phyloP scores from a whole-genome alignment of 1,140 invertebrate species.

The Aricia agestis region DNA sequence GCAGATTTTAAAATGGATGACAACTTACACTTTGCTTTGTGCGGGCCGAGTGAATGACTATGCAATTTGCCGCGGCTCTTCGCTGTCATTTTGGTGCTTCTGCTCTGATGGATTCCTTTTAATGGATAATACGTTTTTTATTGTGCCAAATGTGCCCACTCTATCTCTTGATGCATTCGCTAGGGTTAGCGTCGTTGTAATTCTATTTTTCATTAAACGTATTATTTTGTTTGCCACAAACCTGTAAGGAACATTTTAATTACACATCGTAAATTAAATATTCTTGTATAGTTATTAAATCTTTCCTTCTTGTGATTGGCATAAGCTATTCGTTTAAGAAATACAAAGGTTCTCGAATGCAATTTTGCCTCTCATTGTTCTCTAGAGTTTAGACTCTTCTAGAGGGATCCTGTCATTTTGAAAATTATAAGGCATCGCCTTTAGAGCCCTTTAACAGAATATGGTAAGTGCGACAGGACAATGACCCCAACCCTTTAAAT shows the following conservation, averaged over 20 bases:
- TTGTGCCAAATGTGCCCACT: neutral
- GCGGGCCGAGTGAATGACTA: conserved; percentile 44
- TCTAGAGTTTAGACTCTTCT: no score
- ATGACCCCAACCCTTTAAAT: neutral
- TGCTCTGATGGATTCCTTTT: conserved; percentile 26
- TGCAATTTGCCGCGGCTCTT: conserved; percentile 46
- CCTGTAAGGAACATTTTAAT: neutral
- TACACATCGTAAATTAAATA: no score
- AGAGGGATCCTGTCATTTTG: no score
- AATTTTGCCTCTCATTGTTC: no score
- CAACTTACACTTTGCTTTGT: conserved; percentile 56
- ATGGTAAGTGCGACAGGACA: no score
- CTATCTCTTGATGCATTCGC: neutral
- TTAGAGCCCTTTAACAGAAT: no score
- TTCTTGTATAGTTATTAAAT: no score
- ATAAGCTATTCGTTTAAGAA: no score
- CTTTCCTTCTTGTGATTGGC: no score
- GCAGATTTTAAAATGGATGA: conserved; percentile 62
- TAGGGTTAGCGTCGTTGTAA: neutral
- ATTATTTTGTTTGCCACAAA: neutral
- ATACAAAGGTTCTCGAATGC: no score
- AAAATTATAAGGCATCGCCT: no score
- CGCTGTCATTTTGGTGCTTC: conserved; percentile 31
- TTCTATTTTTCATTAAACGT: neutral
- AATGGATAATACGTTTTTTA: conserved; percentile 13